These are phyloP conservation scores for Bombus soroeensis DNA, from an alignment of 1,140 invertebrate species.

Conservation along the genomic window DNA sequence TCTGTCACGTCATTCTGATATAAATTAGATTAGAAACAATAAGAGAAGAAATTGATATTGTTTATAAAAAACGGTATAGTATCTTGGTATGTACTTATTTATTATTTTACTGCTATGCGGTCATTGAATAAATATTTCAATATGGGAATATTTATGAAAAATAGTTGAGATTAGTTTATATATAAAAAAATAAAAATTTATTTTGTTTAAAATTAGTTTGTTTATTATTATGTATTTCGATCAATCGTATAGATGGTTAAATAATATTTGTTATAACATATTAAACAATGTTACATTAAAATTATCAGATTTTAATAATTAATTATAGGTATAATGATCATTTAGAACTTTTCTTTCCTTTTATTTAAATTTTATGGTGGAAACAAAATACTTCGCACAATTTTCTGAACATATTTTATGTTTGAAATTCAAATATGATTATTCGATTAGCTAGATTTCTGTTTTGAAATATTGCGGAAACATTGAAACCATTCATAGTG, in stretches of 20 bases:
- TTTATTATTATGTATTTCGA: background rate
- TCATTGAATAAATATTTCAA: background rate
- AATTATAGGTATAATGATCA: background rate
- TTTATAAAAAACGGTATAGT: background rate
- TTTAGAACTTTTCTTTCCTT: background rate
- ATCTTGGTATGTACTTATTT: too few species aligned
- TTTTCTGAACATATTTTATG: background rate
- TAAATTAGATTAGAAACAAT: background rate
- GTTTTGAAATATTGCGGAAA: background rate
- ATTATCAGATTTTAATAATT: background rate
- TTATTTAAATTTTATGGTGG: background rate
- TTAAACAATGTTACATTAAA: background rate
- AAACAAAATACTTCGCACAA: background rate
- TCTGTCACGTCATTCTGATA: background rate
- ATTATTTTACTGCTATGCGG: too few species aligned
- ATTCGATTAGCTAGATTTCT: background rate
- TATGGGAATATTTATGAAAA: background rate
- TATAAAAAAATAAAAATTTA: too few species aligned
- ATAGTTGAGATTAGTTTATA: background rate
- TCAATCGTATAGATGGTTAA: background rate
- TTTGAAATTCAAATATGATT: background rate
- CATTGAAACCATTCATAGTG: conserved; percentile 7
- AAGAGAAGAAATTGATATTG: background rate
- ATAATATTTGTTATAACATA: background rate
- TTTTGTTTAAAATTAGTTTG: background rate